These are phyloP conservation scores for Anniella stebbinsi DNA, from an alignment of 2,797 vertebrate genomes.

Conservation along the genomic window DNA sequence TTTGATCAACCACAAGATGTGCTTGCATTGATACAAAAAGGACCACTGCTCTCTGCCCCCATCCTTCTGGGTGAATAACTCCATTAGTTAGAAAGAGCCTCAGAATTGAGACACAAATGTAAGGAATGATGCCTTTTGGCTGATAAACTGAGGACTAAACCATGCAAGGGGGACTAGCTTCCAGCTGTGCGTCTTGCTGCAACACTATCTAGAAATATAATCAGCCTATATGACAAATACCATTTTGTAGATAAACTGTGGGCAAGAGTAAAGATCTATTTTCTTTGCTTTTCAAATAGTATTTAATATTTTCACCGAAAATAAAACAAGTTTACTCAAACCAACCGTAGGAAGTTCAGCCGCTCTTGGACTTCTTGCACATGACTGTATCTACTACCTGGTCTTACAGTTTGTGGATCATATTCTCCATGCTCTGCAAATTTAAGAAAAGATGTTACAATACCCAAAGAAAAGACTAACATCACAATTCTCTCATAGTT, in stretches of 20 bases:
- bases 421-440: conserved; percentile 94
- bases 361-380: conserved; percentile 99
- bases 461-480: background rate
- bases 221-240: background rate
- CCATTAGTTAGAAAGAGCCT: background rate
- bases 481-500: background rate
- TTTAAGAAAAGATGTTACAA: conserved; percentile 36
- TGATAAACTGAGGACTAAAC: background rate
- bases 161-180: background rate
- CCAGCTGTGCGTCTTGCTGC: background rate
- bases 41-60: background rate
- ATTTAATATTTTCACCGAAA: conserved; percentile 14
- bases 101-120: too few relatives aligned
- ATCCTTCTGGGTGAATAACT: background rate
- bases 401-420: conserved; percentile 97
- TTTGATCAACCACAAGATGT: background rate
- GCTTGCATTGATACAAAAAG: background rate
- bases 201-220: background rate
- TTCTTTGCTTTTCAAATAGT: background rate
- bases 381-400: conserved; percentile 97
- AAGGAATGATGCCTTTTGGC: background rate
- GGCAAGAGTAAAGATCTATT: background rate
- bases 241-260: background rate
- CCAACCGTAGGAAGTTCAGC: conserved; percentile 96
- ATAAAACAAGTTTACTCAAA: conserved; percentile 40